Evolutionary conservation across 2,113 vertebrate genomes (phyloP).

Genomic region (Dipodomys stephensi): DNA sequence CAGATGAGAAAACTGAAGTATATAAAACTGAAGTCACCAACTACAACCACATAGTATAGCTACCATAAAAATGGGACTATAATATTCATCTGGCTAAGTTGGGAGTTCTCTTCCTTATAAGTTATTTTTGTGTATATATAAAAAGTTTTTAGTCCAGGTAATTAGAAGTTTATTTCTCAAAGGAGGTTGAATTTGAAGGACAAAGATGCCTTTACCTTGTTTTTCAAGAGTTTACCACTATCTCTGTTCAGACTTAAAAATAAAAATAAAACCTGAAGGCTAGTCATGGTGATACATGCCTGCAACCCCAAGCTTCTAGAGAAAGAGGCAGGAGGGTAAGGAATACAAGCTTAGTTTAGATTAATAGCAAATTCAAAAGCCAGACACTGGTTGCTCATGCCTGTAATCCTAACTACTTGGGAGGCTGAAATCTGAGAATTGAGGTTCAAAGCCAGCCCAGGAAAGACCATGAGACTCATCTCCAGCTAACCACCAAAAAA

Average conservation of each 20-base stretch:
- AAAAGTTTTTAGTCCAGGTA: slow-evolving; percentile 29
- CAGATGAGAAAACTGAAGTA: background rate
- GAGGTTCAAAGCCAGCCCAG: background rate
- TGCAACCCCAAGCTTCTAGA: background rate
- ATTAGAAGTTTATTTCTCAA: slow-evolving; percentile 22
- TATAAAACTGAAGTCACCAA: background rate
- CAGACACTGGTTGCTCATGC: too few species aligned
- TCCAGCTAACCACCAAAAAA: too few species aligned
- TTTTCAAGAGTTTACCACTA: background rate
- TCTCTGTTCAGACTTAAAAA: slow-evolving; percentile 13
- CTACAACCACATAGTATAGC: background rate
- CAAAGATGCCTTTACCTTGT: background rate
- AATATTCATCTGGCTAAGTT: background rate
- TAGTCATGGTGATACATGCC: background rate
- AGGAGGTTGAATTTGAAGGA: slow-evolving; percentile 45
- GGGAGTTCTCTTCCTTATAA: background rate
- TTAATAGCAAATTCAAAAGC: too few species aligned
- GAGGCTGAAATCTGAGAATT: too few species aligned
- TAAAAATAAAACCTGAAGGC: background rate
- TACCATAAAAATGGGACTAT: background rate
- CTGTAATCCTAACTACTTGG: too few species aligned
- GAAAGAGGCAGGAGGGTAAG: background rate
- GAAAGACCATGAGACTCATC: too few species aligned
- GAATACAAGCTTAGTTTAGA: background rate
- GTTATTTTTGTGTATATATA: background rate